These are phyloP conservation scores for Huso huso DNA, from an alignment of 2,797 vertebrate species.

Conservation along the genomic window DNA sequence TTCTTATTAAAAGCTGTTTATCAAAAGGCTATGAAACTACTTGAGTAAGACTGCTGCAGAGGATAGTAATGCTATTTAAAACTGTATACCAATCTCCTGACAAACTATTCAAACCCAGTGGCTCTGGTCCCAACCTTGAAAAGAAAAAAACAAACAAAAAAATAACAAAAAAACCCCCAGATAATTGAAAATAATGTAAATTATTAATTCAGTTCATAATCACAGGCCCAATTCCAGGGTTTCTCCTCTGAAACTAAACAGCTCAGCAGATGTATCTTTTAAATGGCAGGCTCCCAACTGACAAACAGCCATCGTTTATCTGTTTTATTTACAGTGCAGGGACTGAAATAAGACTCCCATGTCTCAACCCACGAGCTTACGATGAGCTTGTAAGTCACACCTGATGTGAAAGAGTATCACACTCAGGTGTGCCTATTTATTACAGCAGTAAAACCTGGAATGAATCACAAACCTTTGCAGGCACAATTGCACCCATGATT, in stretches of 20 bases:
- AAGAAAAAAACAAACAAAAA: not conserved
- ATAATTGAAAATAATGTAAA: slow-evolving; percentile 11
- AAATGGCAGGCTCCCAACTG: slow-evolving; percentile 16
- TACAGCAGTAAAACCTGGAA: not conserved
- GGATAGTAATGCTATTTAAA: slow-evolving; percentile 12
- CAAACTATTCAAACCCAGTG: slow-evolving; percentile 14
- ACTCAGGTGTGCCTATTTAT: not conserved
- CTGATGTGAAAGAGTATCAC: not conserved
- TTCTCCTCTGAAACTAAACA: not conserved
- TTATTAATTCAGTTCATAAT: slow-evolving; percentile 4
- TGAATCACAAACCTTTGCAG: not conserved
- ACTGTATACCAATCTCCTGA: slow-evolving; percentile 16
- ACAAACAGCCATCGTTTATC: slow-evolving; percentile 11
- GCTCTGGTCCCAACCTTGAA: slow-evolving; percentile 3
- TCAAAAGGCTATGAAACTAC: no score
- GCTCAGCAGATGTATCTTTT: not conserved
- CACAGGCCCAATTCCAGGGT: slow-evolving; percentile 4
- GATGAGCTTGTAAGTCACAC: slow-evolving; percentile 6
- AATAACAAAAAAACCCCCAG: not conserved
- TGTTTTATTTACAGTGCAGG: slow-evolving; percentile 17
- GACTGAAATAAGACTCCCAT: not conserved
- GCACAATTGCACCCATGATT: no score
- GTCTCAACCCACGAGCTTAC: slow-evolving; percentile 2
- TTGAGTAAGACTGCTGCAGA: no score
- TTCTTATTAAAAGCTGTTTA: no score